Base-by-base conservation (phyloP, 1,140 invertebrate species). In the Pissodes strobi region DNA sequence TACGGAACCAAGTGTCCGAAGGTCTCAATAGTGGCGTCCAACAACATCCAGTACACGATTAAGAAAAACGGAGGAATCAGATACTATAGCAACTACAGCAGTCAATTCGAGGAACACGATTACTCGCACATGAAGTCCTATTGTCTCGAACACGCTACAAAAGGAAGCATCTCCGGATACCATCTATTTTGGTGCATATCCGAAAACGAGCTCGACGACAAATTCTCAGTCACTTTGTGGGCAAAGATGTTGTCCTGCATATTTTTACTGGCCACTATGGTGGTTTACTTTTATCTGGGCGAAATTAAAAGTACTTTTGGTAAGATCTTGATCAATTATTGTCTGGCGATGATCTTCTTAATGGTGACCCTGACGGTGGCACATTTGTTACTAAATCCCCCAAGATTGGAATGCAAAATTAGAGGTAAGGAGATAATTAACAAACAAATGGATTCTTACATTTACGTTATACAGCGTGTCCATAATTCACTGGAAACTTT, bases 291-390 rank as follows among this genome's bases (percentile, higher is more conserved):
- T 3, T 22, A 77, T 5, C 46, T 79, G 27, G 70, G 71, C 0
- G 70, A 76, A 15, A 62, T 75, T 39, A 70, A 70, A 17, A 80
- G 75, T 49, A 64, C 80, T 9, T 74, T 69, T 9, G 79, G 79
- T 1, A 74, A 74, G 52, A 74, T 80, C 17, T 63, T 79, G 12
- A 74, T 81, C 68, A 76, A 73, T 4, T 80, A 78, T 45, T 68
- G 73, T 3, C 21, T 65, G 2, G 76, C 76, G 12, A 62, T 76
- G 8, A 45, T 78, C 0, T 41, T 67, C 0, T 64, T 69, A 22
- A 77, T 78, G 41, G 18, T 72, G 0, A 38, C 70, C 2, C 58
- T 77, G 17, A 67, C 58, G 0, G 41, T 63, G 9, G 56, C 63
- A 0, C 65, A 65, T 23, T 41, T 66, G 18, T 41, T 9, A 25